Base-by-base conservation (phyloP, 2,113 vertebrate genomes). In the Notothenia rossii region DNA sequence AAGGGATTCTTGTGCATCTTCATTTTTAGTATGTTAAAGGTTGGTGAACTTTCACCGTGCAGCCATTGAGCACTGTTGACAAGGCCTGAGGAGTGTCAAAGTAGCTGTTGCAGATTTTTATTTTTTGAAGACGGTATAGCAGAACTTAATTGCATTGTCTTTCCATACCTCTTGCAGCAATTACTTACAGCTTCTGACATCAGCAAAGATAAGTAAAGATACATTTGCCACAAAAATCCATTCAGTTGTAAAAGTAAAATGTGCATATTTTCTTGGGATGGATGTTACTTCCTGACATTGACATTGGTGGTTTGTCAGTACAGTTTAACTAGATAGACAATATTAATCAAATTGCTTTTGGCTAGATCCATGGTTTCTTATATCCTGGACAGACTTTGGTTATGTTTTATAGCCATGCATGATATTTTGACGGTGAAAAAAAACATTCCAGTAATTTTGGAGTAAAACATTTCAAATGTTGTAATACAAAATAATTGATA, bases 121-220 rank as follows among this genome's bases (percentile, higher is more conserved):
- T 70, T 45, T 66, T 53, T 48, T 11, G 8, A 43, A 71, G 60
- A 46, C 60, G 46, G 36, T 65, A 59, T 14, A 48, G 40, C 63
- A 80, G 67, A 72, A 73, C 72, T 78, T 14, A 76, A 79, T 79
- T 2, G 13, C 48, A 45, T 55, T 77, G 79, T 77, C 46, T 81
- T 83, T 46, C 8, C 50, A 29, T 55, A 20, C 59, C 53, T 18
- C 51, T 63, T 9, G 50, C 63, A 59, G 36, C 68, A 5, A 36
- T 36, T 55, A 40, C 58, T 64, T 72, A 46, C 54, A 75, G 33
- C 69, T 66, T 45, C 63, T 76, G 71, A 72, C 56, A 79, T 73
- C 40, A 72, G 67, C 75, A 75, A 72, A 79, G 66, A 86, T 36
- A 25, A 78, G 78, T 84, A 59, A 68, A 69, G 49, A 29, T 66